Conservation (phyloP, 2,113 vertebrate genomes). For the Hippocampus guttulatus region DNA sequence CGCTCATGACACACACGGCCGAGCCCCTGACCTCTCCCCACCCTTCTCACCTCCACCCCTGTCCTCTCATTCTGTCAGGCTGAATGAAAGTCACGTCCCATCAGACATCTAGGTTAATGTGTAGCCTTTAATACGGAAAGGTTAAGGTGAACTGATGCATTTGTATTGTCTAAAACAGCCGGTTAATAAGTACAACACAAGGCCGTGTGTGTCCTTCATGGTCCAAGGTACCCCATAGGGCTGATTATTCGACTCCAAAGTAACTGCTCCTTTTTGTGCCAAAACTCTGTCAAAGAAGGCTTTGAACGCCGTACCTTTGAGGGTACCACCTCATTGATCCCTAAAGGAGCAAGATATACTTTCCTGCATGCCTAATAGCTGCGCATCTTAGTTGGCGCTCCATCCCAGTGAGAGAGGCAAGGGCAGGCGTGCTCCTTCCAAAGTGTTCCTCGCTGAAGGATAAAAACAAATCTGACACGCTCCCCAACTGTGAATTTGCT, state of each 20-base stretch:
- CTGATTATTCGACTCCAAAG: neutral
- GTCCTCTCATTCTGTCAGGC: conserved; percentile 31
- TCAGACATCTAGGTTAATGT: conserved; percentile 49
- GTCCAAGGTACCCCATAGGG: neutral
- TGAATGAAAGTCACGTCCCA: conserved; percentile 53
- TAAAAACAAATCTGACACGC: conserved; percentile 67
- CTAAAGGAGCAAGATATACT: neutral
- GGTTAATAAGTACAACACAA: conserved; percentile 51
- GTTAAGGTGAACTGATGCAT: conserved; percentile 18
- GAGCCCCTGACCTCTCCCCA: conserved; percentile 33
- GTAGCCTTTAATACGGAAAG: conserved; percentile 53
- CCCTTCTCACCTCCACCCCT: conserved; percentile 30
- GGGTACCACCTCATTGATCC: neutral
- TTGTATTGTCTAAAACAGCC: conserved; percentile 19
- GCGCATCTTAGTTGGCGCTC: conserved; percentile 42
- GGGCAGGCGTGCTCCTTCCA: conserved; percentile 48
- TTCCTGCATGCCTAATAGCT: conserved; percentile 11
- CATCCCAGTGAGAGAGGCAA: conserved; percentile 45
- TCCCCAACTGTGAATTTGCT: conserved; percentile 69
- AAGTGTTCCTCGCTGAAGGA: conserved; percentile 51
- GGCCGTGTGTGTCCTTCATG: neutral
- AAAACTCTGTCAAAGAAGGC: neutral
- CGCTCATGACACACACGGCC: conserved; percentile 41
- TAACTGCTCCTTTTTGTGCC: neutral
- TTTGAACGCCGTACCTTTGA: neutral